Base-by-base conservation (phyloP, 2,113 vertebrate species). In the Myotis yumanensis region DNA sequence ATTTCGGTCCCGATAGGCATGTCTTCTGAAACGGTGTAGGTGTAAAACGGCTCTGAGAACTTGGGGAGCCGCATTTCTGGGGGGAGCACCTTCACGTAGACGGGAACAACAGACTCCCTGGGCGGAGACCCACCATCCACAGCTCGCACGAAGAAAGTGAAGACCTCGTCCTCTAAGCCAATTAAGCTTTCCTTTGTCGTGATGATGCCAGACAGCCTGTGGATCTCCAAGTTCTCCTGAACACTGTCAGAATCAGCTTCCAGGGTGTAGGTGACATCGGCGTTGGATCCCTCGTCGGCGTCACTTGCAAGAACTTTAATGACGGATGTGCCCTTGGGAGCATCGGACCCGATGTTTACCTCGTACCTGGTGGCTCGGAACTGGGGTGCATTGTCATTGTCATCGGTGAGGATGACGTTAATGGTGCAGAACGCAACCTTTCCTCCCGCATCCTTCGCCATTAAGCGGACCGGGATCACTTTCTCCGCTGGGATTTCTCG, bases 321-420 rank as follows among this genome's bases (percentile, higher is more conserved):
- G 72, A 99, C 98, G 0, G 99, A 98, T 18, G 99, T 99, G 92
- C 99, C 99, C 51, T 98, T 99, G 43, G 98, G 98, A 80, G 98
- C 98, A 71, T 98, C 98, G 23, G 99, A 99, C 7, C 98, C 98
- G 8, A 99, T 98, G 79, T 99, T 99, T 37, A 99, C 99, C 98
- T 98, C 99, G 90, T 99, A 99, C 37, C 98, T 99, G 4, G 98
- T 97, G 83, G 99, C 99, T 95, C 99, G 98, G 96, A 99, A 99
- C 20, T 99, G 99, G 17, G 99, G 99, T 14, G 98, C 97, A 8
- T 99, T 99, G 94, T 99, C 99, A 91, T 99, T 99, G 97, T 99
- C 98, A 90, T 99, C 99, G 16, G 99, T 99, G 75, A 99, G 98
- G 96, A 99, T 99, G 40, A 99, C 99, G 93, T 99, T 99, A 94